Conservation (phyloP, 2,113 vertebrate genomes). For the Arenaria interpres region DNA sequence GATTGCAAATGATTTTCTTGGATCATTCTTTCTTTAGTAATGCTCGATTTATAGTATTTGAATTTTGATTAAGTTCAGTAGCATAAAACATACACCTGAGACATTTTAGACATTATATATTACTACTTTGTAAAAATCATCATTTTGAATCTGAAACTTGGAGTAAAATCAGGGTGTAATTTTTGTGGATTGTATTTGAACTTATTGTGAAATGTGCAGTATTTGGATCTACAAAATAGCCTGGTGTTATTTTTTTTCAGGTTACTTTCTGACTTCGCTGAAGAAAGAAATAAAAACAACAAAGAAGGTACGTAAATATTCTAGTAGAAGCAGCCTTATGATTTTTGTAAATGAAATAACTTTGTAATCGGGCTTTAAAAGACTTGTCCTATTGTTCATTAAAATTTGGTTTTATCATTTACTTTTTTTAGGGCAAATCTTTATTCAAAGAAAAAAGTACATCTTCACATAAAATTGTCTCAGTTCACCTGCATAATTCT, state of each 20-base stretch:
- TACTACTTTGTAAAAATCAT: not conserved
- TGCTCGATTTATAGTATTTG: not conserved
- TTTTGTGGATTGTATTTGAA: not conserved
- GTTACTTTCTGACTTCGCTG: conserved; percentile 66
- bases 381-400: not conserved
- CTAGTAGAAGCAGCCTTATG: not conserved
- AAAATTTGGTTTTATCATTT: not conserved
- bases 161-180: not conserved
- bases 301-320: conserved; percentile 71
- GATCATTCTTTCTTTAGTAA: not conserved
- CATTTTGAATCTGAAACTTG: not conserved
- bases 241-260: conserved; percentile 42
- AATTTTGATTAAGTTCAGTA: not conserved
- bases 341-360: not conserved
- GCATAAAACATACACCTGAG: not conserved
- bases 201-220: not conserved
- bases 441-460: not conserved
- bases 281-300: conserved; percentile 66
- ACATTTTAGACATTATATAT: not conserved
- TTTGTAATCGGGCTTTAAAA: not conserved
- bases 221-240: not conserved
- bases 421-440: not conserved
- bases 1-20: not conserved
- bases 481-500: not conserved
- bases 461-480: not conserved